Evolutionary conservation across 2,888 invertebrate genomes (phyloP).

Genomic region (Zaprionus obscuricornis): DNA sequence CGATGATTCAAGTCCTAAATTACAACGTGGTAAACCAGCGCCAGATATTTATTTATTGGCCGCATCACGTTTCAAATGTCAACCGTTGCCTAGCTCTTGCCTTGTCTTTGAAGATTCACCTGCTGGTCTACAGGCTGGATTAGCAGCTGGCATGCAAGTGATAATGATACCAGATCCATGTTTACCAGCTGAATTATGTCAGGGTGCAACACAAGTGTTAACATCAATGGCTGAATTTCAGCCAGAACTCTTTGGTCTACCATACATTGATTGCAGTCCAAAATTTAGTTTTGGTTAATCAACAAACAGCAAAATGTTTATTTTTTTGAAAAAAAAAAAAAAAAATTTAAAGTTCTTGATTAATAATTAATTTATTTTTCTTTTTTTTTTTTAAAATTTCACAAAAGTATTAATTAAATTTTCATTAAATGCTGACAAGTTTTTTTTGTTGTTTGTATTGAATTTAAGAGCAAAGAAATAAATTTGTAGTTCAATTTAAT

Average conservation of each 20-base stretch:
- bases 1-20: slow-evolving; percentile 91
- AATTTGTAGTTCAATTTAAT: no score
- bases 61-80: slow-evolving; percentile 88
- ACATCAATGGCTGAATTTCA: slow-evolving; percentile 89
- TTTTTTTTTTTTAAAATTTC: no score
- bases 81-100: slow-evolving; percentile 87
- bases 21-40: slow-evolving; percentile 91
- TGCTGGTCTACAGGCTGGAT: slow-evolving; percentile 91
- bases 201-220: slow-evolving; percentile 88
- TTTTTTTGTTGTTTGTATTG: no score
- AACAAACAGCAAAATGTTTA: no score
- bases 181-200: slow-evolving; percentile 83
- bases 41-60: slow-evolving; percentile 93
- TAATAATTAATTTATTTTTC: no score
- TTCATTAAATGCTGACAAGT: no score
- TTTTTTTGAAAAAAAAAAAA: no score
- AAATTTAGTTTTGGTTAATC: slow-evolving; percentile 55
- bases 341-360: no score
- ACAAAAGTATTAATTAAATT: no score
- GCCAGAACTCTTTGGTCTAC: slow-evolving; percentile 92
- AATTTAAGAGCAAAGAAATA: no score
- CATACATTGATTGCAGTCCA: slow-evolving; percentile 76
- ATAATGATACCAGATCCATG: slow-evolving; percentile 90
- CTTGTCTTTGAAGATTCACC: slow-evolving; percentile 96
- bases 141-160: slow-evolving; percentile 92